A percentile compares a stretch with the other conserved stretches of the same genome.
phyloP scores from a whole-genome alignment of 2,888 invertebrate genomes.

The Pelosia muscerda region DNA sequence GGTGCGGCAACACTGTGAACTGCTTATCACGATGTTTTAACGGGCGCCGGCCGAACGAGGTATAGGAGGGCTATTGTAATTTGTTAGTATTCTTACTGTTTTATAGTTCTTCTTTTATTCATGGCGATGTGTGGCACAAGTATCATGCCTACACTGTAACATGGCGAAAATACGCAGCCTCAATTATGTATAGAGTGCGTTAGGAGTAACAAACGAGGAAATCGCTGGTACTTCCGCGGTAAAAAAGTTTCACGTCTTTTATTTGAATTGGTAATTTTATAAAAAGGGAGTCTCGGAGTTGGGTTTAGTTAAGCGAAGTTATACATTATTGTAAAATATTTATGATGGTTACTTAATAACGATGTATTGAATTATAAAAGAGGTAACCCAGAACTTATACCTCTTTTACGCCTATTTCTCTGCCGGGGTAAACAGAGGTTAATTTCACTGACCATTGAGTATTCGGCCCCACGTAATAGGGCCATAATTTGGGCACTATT shows the following conservation, averaged over 20 bases:
- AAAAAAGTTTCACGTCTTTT: background rate
- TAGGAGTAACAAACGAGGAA: constrained; percentile 7
- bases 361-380: background rate
- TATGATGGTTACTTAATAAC: background rate
- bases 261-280: background rate
- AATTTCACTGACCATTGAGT: too few species aligned
- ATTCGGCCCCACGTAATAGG: too few species aligned
- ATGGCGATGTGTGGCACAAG: constrained; percentile 34
- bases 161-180: constrained; percentile 4
- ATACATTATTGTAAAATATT: background rate
- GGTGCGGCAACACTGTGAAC: constrained; percentile 35
- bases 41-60: constrained; percentile 49
- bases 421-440: too few species aligned
- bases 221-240: constrained; percentile 4
- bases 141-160: constrained; percentile 5
- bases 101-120: constrained; percentile 50
- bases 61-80: constrained; percentile 54
- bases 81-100: constrained; percentile 52
- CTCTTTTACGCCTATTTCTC: too few species aligned
- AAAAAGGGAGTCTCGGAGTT: background rate
- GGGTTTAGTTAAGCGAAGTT: background rate
- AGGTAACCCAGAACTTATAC: background rate
- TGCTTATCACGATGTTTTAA: constrained; percentile 50
- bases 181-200: constrained; percentile 19
- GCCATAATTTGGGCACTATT: too few species aligned